These are phyloP conservation scores for Platerodrilus igneus DNA, from an alignment of 2,888 invertebrate species.

Conservation along the genomic window DNA sequence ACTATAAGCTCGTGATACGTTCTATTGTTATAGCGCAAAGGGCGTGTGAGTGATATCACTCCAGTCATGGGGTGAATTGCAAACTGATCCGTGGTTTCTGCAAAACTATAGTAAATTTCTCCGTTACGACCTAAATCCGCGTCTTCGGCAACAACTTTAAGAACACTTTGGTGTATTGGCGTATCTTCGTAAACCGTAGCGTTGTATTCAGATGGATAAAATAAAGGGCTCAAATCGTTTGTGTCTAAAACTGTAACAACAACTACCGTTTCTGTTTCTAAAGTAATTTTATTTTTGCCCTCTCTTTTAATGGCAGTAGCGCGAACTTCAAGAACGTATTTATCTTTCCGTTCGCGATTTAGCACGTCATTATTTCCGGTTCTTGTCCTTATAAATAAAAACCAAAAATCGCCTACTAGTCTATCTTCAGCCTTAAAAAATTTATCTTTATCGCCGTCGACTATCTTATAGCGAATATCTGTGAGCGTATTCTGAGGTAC, in stretches of 20 bases:
- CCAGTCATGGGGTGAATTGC: slow-evolving; percentile 92
- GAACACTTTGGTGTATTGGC: slow-evolving; percentile 74
- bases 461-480: slow-evolving; percentile 79
- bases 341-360: slow-evolving; percentile 87
- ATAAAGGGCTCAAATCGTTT: slow-evolving; percentile 90
- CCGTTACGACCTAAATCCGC: slow-evolving; percentile 95
- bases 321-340: slow-evolving; percentile 73
- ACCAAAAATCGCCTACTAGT: slow-evolving; percentile 90
- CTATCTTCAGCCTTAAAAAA: slow-evolving; percentile 91
- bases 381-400: slow-evolving; percentile 82
- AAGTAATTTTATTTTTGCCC: slow-evolving; percentile 54
- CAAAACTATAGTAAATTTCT: slow-evolving; percentile 93
- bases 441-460: slow-evolving; percentile 80
- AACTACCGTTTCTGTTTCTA: slow-evolving; percentile 69
- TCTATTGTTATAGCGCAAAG: slow-evolving; percentile 66
- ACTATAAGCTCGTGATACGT: slow-evolving; percentile 71
- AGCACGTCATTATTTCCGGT: slow-evolving; percentile 83
- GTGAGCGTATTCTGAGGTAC: slow-evolving; percentile 45
- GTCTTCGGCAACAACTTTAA: slow-evolving; percentile 84
- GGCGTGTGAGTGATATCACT: slow-evolving; percentile 75
- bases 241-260: slow-evolving; percentile 73
- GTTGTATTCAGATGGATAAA: slow-evolving; percentile 85
- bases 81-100: slow-evolving; percentile 76
- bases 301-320: slow-evolving; percentile 61
- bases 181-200: slow-evolving; percentile 85